These are phyloP conservation scores for Lasiommata megera DNA, from an alignment of 2,888 invertebrate species.

Conservation along the genomic window DNA sequence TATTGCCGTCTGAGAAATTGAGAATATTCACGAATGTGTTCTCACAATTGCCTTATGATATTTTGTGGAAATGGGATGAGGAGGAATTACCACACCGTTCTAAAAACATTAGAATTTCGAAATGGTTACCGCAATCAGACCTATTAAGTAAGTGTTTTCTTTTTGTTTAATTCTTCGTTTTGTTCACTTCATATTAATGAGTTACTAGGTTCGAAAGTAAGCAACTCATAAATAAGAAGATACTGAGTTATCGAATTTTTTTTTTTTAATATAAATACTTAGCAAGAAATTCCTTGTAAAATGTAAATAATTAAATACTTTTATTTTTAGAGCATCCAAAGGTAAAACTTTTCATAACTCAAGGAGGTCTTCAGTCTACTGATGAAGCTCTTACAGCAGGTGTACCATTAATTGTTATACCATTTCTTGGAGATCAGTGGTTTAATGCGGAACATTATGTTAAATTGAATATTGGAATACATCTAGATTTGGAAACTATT, in stretches of 20 bases:
- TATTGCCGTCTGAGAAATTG: conserved; percentile 48
- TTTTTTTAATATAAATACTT: too few species aligned
- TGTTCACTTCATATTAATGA: not conserved
- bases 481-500: conserved; percentile 39
- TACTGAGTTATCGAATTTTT: too few species aligned
- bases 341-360: conserved; percentile 63
- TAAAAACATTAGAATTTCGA: conserved; percentile 53
- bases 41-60: conserved; percentile 55
- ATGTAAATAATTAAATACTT: not conserved
- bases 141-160: conserved; percentile 43
- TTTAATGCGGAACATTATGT: conserved; percentile 48
- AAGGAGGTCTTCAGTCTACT: conserved; percentile 64
- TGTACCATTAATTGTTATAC: conserved; percentile 57
- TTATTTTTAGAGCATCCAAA: conserved; percentile 54
- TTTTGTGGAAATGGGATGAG: conserved; percentile 59
- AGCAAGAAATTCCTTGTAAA: too few species aligned
- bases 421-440: conserved; percentile 62
- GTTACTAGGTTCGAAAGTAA: not conserved
- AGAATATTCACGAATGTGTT: conserved; percentile 51
- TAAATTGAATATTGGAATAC: conserved; percentile 44
- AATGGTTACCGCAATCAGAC: conserved; percentile 61
- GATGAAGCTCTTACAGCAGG: conserved; percentile 60
- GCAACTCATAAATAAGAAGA: too few species aligned
- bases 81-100: conserved; percentile 37
- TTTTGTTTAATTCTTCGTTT: not conserved